Percentiles rank a stretch among this genome's conserved stretches.
Conservation (phyloP, 2,797 vertebrate genomes). For the Heliangelus exortis region DNA sequence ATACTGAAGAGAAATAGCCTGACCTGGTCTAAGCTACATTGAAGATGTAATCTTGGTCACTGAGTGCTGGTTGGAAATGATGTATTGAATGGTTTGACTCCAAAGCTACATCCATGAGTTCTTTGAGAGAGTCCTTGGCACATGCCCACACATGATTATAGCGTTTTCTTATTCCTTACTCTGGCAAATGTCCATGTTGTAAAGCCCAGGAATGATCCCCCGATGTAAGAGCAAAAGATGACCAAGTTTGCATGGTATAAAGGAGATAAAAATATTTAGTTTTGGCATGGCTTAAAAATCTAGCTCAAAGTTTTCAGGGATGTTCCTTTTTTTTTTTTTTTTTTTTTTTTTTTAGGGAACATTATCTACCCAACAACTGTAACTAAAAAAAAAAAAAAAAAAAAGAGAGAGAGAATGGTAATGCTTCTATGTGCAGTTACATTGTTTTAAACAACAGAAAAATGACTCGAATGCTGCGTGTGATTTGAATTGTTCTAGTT, state of each 20-base stretch:
- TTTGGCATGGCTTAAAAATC: background rate
- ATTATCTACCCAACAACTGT: background rate
- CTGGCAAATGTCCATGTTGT: accelerated
- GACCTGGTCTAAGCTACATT: background rate
- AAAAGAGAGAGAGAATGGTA: background rate
- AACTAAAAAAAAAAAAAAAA: background rate
- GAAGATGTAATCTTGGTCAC: background rate
- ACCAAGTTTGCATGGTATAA: background rate
- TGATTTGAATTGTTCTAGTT: conserved; percentile 50
- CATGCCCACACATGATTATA: background rate
- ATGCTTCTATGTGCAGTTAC: conserved; percentile 25
- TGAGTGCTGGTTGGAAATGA: background rate
- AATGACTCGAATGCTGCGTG: background rate
- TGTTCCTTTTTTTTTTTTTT: background rate
- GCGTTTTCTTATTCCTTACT: background rate
- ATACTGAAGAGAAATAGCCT: background rate
- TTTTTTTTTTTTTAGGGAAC: too few species aligned
- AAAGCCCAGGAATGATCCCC: background rate
- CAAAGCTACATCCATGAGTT: background rate
- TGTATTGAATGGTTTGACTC: background rate
- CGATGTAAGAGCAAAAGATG: background rate
- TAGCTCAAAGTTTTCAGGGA: background rate
- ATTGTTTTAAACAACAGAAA: conserved; percentile 26
- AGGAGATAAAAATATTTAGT: background rate
- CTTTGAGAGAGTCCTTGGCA: background rate